Conservation (phyloP, 1,140 invertebrate genomes). For the Drosophila kikkawai region DNA sequence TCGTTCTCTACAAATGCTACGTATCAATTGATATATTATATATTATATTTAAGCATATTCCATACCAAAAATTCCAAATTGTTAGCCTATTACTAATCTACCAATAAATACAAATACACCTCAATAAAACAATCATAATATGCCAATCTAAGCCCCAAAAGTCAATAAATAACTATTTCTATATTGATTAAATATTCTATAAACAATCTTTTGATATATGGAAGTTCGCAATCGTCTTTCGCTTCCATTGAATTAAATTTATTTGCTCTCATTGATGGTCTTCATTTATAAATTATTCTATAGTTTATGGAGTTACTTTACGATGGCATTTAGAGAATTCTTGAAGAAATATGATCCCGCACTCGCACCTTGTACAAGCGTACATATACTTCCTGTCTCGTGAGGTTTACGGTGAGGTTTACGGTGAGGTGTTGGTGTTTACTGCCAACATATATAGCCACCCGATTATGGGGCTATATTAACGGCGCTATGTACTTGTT, state of each 20-base stretch:
- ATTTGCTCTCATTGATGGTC: constrained; percentile 16
- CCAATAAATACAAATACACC: not conserved
- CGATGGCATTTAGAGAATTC: constrained; percentile 30
- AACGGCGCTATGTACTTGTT: constrained; percentile 48
- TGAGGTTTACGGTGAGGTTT: constrained; percentile 47
- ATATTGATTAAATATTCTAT: constrained; percentile 16
- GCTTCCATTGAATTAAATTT: constrained; percentile 17
- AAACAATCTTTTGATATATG: constrained; percentile 17
- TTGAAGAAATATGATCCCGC: not conserved
- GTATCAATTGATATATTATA: not conserved
- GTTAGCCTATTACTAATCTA: not conserved
- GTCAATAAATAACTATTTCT: constrained; percentile 16
- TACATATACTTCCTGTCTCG: constrained; percentile 29
- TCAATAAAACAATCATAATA: not conserved
- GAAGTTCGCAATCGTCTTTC: not conserved
- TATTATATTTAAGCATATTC: not conserved
- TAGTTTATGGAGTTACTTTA: not conserved
- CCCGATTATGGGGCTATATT: constrained; percentile 32
- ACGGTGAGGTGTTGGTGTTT: constrained; percentile 1
- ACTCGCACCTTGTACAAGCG: not conserved
- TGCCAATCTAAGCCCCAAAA: not conserved
- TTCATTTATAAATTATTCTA: constrained; percentile 1
- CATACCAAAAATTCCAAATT: not conserved
- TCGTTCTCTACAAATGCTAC: not conserved
- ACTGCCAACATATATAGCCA: constrained; percentile 10